Base-by-base conservation (phyloP, 1,140 invertebrate species). In the Leptestheria dahalacensis region DNA sequence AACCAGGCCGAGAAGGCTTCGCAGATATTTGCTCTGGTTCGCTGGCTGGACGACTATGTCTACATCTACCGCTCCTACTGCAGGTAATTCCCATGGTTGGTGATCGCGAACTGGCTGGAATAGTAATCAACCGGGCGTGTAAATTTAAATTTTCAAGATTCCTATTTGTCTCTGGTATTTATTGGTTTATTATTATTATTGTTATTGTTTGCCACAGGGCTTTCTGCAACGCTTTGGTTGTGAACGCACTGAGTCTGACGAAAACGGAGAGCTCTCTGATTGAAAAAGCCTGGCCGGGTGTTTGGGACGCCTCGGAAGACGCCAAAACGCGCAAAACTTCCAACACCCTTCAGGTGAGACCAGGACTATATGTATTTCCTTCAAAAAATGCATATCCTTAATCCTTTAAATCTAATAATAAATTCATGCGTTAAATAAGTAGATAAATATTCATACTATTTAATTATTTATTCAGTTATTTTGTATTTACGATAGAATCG, bases 201-300 rank as follows among this genome's bases (percentile, higher is more conserved):
- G 33, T 41, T 9, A 41, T 41, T 66, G 78, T 77, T 64, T 91
- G 88, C 74, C 78, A 85, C 48, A 76, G 78, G 67, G 74, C 77
- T 61, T 76, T 88, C 68, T 85, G 84, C 69, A 84, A 88, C 64
- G 69, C 88, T 58, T 78, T 85, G 64, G 81, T 82, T 64, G 75
- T 85, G 59, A 57, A 62, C 33, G 28, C 56, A 48, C 55, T 64
- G 2, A 55, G 52, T 12, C 63, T 63, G 4, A 59, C 50, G 20
- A 62, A 62, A 15, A 55, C 57, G 1, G 53, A 64, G 15, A 62
- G 57, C 52, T 48, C 60, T 21, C 59, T 65, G 20, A 33, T 65
- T 2, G 61, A 64, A 24, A 56, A 48, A 20, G 53, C 52, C 11
- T 64, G 58, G 20, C 59, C 48, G 49, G n/a, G 23, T 12, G 2